A percentile compares a stretch with the other conserved stretches of the same genome.
phyloP scores from a whole-genome alignment of 1,140 invertebrate species.

The Lordiphosa stackelbergi region DNA sequence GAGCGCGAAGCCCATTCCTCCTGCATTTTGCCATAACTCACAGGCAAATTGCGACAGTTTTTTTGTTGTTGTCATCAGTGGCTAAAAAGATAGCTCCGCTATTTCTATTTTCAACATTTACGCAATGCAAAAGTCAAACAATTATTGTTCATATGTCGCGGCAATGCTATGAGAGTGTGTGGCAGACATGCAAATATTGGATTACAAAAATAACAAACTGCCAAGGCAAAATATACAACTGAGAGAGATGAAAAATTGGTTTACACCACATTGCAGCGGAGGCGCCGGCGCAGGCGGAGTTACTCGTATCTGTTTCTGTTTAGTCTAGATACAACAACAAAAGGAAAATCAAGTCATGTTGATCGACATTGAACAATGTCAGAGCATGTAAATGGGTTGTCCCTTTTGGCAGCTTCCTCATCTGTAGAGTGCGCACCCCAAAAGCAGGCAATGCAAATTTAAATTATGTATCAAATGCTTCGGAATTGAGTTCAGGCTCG shows the following conservation, averaged over 20 bases:
- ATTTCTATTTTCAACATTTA: constrained; percentile 71
- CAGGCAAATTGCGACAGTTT: constrained; percentile 66
- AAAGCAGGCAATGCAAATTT: no score
- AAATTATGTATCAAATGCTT: no score
- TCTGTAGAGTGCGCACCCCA: no score
- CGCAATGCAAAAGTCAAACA: constrained; percentile 68
- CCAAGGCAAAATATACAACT: constrained; percentile 9
- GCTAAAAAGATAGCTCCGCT: neutral
- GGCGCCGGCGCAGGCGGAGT: constrained; percentile 1
- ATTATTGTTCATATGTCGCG: constrained; percentile 48
- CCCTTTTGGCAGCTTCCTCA: no score
- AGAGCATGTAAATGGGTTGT: no score
- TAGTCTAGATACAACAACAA: constrained; percentile 41
- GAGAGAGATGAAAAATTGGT: constrained; percentile 27
- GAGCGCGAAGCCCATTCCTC: constrained; percentile 7
- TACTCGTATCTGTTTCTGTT: constrained; percentile 30
- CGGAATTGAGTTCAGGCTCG: no score
- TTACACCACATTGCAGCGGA: constrained; percentile 14
- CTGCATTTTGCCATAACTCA: constrained; percentile 66
- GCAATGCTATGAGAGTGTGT: neutral
- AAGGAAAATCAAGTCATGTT: neutral
- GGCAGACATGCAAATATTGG: constrained; percentile 55
- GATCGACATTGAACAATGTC: no score
- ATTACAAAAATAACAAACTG: constrained; percentile 47
- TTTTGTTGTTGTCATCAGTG: constrained; percentile 2